Conservation (phyloP, 2,113 vertebrate species). For the Fulica atra region DNA sequence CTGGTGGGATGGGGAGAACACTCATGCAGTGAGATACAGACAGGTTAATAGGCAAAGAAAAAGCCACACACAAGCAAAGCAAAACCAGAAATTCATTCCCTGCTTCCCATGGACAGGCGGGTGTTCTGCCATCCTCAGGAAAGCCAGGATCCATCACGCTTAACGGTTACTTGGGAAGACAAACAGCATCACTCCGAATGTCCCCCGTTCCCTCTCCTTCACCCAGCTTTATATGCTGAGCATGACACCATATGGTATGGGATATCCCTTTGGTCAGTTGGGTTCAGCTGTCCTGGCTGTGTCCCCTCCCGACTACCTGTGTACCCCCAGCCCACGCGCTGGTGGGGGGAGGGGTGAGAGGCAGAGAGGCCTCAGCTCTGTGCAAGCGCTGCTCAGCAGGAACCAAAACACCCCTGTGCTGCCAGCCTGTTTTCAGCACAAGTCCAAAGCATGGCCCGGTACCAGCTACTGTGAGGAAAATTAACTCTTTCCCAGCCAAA, state of each 20-base stretch:
- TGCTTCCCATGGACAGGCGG: fast-evolving
- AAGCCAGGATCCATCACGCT: not conserved
- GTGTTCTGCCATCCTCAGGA: not conserved
- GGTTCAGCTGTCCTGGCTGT: not conserved
- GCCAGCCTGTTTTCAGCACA: not conserved
- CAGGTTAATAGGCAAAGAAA: not conserved
- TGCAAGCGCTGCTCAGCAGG: not conserved
- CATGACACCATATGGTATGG: not conserved
- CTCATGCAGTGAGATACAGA: not conserved
- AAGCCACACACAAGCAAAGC: not conserved
- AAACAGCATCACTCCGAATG: fast-evolving
- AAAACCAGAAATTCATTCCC: not conserved
- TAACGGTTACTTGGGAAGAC: not conserved
- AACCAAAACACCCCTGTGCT: not conserved
- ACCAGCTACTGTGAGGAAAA: not conserved
- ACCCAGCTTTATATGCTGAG: too few relatives aligned
- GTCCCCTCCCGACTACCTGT: not conserved
- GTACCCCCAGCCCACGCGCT: not conserved
- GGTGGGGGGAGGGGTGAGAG: too few relatives aligned
- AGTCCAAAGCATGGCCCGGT: not conserved
- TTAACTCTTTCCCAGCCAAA: not conserved
- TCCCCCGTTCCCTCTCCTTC: not conserved
- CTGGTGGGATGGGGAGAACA: not conserved
- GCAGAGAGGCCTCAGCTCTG: too few relatives aligned
- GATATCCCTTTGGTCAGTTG: not conserved